Conservation (phyloP, 1,140 invertebrate genomes). For the Cotesia chilonis region DNA sequence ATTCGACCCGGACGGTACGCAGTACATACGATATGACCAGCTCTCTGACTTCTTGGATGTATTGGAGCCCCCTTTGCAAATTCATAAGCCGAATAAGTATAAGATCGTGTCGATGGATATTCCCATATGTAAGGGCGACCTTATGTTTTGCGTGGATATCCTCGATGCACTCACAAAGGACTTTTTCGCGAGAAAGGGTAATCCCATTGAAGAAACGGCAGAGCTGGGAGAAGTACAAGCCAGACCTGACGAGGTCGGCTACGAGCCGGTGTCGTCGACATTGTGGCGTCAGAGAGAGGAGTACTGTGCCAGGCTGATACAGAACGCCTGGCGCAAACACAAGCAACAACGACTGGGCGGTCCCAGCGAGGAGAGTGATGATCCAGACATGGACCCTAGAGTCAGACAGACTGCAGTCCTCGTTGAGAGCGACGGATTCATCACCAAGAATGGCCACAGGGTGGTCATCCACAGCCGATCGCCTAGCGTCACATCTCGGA, state of each 20-base stretch:
- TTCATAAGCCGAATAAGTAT: conserved; percentile 98
- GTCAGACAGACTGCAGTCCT: conserved; percentile 80
- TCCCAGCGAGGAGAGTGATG: conserved; percentile 64
- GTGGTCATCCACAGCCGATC: conserved; percentile 89
- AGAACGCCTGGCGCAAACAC: conserved; percentile 91
- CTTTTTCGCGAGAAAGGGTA: conserved; percentile 95
- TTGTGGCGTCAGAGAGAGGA: conserved; percentile 94
- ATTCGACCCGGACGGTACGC: conserved; percentile 96
- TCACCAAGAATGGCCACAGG: conserved; percentile 85
- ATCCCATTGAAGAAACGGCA: conserved; percentile 88
- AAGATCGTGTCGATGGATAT: conserved; percentile 99
- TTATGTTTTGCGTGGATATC: conserved; percentile 97
- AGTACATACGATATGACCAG: conserved; percentile 94
- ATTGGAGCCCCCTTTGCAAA: conserved; percentile 91
- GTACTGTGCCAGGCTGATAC: conserved; percentile 93
- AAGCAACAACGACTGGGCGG: conserved; percentile 73
- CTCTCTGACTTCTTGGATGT: conserved; percentile 95
- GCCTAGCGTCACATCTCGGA: conserved; percentile 80
- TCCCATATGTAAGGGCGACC: conserved; percentile 95
- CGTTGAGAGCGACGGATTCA: conserved; percentile 81
- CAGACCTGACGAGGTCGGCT: conserved; percentile 83
- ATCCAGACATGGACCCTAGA: conserved; percentile 58
- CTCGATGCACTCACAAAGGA: conserved; percentile 94
- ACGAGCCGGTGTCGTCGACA: conserved; percentile 92
- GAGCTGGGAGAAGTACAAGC: conserved; percentile 81